phyloP scores from a whole-genome alignment of 2,113 vertebrate species.

The Marmota flaviventris region DNA sequence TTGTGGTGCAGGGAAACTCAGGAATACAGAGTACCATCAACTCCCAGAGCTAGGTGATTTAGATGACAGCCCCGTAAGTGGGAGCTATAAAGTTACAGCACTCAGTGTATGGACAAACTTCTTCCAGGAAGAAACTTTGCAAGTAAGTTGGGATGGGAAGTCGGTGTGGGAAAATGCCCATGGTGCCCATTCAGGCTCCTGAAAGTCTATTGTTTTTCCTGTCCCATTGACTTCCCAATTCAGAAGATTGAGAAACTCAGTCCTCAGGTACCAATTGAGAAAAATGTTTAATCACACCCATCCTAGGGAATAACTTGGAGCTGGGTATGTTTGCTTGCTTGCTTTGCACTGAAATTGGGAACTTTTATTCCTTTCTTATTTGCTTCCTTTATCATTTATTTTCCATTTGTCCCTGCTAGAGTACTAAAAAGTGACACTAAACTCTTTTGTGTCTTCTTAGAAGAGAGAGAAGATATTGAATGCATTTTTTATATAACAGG shows the following conservation, averaged over 20 bases:
- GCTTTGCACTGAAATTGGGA: not conserved
- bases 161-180: not conserved
- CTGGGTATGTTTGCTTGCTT: no score
- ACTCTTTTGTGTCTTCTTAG: slow-evolving; percentile 7
- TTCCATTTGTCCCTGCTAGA: not conserved
- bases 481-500: not conserved
- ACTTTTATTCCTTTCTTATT: not conserved
- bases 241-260: not conserved
- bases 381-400: not conserved
- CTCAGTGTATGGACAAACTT: not conserved
- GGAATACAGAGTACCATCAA: no score
- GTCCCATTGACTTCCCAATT: not conserved
- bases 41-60: no score
- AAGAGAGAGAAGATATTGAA: not conserved
- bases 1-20: no score
- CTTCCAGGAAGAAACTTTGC: not conserved
- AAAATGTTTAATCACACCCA: not conserved
- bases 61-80: no score
- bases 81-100: no score
- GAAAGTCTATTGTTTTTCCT: not conserved
- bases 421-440: not conserved
- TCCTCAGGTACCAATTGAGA: not conserved
- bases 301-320: not conserved
- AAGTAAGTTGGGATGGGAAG: not conserved
- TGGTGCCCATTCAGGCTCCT: not conserved